Evolutionary conservation across 1,140 invertebrate species (phyloP), one percentile per base, ranked within the genome.

Genomic region (Drosophila navojoa): DNA sequence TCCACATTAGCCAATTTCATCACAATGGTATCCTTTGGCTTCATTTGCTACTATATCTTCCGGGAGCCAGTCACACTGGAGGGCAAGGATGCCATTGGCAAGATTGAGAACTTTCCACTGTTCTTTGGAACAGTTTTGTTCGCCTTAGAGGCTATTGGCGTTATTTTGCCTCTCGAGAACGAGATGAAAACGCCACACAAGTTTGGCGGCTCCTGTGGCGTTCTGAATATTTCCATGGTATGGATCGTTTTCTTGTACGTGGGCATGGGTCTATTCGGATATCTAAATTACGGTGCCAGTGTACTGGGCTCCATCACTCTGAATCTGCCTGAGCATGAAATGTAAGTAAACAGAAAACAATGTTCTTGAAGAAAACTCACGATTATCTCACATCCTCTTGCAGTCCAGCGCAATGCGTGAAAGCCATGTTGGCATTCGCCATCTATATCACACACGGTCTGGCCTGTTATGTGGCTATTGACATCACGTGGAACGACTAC

Each of bases 401-500:
- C 7, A 96, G 95, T 57, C 90, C 96, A 1, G 95, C 96, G 4
- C 94, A 96, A 90, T 92, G 93, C 32, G 96, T 96, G 1, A 95
- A 96, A 89, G 91, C 97, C 3, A 94, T 96, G 89, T 93, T 97
- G 90, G 95, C 96, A 0, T 75, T 96, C 22, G 94, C 96, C 2
- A 96, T 98, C 68, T 97, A 95, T 85, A 94, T 97, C 2, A 96
- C 96, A 0, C 97, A 97, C 90, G 95, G 95, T 1, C 92, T 98
- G 29, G 97, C 97, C 77, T 95, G 96, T 75, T 98, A 97, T 92
- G 97, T 98, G 0, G 96, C 97, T 2, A 94, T 98, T 61, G 96
- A 96, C 64, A 97, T 98, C 57, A 93, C 95, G 3, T 98, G 97
- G 96, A 96, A 96, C 53, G 94, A 94, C 38, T 95, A 95, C 66